Base-by-base conservation (phyloP, 2,113 vertebrate species). In the Pollimyrus isidori region DNA sequence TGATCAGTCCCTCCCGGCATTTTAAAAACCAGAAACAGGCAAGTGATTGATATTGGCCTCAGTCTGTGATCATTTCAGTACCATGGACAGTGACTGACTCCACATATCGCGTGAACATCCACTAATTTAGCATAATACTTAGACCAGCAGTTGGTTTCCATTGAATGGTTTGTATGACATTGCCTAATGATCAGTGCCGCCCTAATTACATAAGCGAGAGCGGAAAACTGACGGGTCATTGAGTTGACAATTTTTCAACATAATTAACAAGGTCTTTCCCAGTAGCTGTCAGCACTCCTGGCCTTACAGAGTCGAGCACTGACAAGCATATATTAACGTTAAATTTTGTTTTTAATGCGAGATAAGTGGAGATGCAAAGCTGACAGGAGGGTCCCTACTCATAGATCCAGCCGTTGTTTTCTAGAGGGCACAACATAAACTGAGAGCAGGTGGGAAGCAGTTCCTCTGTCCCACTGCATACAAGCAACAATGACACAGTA, bases 341-440 rank as follows among this genome's bases (percentile, higher is more conserved):
- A 76, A 17, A 80, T 94, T 91, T 92, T 91, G 91, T 91, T 92
- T 92, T 90, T 92, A 94, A 94, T 93, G 93, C 92, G 76, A 80
- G 91, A 91, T 88, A 95, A 95, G 94, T 95, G 91, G 82, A 91
- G 93, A 91, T 92, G 93, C 94, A 93, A 93, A 93, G 92, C 92
- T 93, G 92, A 93, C 93, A 92, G 93, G 62, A 13, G 62, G n/a
- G 62, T 69, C 26, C 62, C 10, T 13, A 5, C 10, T 11, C 62
- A 69, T 69, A 69, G 92, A 92, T 93, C 94, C 93, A 95, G 93
- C 30, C 4, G 23, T 2, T 39, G 26, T 39, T 76, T 39, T 7
- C 73, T 19, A 35, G 15, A 76, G 35, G 73, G 17, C 17, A 42
- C 73, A 19, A 76, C 35, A 76, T 39, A 13, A 11, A 30, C 62